Evolutionary conservation across 30 jellyfish, hydroid and myxozoan species (phyloP), one percentile per base, ranked within the genome.

Genomic region (Sanderia malayensis): DNA sequence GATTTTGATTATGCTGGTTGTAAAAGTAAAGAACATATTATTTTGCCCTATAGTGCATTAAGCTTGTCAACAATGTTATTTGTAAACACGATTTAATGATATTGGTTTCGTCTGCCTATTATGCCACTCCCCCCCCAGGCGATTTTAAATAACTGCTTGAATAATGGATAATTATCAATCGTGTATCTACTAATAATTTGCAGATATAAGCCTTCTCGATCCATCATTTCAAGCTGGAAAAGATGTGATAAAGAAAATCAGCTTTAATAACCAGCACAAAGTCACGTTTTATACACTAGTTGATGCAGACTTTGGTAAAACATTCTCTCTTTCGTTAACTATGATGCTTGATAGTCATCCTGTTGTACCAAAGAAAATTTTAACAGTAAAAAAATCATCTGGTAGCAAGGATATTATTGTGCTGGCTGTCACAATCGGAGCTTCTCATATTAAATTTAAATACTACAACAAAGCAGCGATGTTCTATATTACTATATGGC

Each of bases 341-440:
- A 31, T 76, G 58, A 59, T 75, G 87, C 44, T 76, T 31, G 87
- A 76, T 45, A 33, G 79, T 4, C 67, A 59, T 25, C 87, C 87
- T 0, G 18, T 76, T 55, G 58, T 76, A 45, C 87, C 87, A 4
- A 76, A 76, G 30, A 25, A 66, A 11, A 46, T 76, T 25, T 1
- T 76, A 22, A 2, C 13, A 11, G 44, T 76, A 9, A 64, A 46
- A 34, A 31, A 44, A 23, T 19, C 64, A 11, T 67, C 87, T 0
- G n/a, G 33, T 3, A 57, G 27, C 44, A 62, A 62, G 61, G 29
- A 61, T 20, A 68, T 24, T 44, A 17, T 55, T 1, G 53, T 62
- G 9, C 25, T 62, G 21, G 31, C 73, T 52, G 23, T 76, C 0
- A 32, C 74, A 4, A 61, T 76, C 62, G 87, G 87, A 15, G 63